Conservation (phyloP, 2,113 vertebrate genomes). For the Eleginops maclovinus region DNA sequence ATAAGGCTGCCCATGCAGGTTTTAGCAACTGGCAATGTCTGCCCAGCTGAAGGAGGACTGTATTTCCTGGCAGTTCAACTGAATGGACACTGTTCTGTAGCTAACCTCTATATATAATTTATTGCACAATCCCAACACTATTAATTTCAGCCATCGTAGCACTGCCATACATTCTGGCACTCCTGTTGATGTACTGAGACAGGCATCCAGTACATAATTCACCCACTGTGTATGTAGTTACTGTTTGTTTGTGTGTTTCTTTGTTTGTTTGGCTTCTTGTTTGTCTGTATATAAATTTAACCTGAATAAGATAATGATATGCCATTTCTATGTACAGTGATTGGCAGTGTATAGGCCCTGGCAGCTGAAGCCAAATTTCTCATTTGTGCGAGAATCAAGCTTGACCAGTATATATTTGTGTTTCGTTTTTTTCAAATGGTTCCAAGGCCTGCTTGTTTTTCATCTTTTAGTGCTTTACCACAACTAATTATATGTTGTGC, state of each 20-base stretch:
- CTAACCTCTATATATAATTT: slow-evolving; percentile 41
- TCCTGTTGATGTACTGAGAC: not conserved
- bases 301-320: not conserved
- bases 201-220: not conserved
- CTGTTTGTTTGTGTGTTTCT: slow-evolving; percentile 9
- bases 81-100: slow-evolving; percentile 1
- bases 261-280: not conserved
- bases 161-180: not conserved
- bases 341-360: not conserved
- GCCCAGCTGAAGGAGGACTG: slow-evolving; percentile 2
- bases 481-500: not conserved
- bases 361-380: not conserved
- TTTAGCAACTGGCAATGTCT: slow-evolving; percentile 8
- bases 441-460: not conserved
- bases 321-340: not conserved
- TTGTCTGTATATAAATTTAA: not conserved
- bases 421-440: not conserved
- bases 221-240: not conserved
- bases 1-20: not conserved
- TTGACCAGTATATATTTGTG: not conserved
- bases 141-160: slow-evolving; percentile 26
- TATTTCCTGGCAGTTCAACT: slow-evolving; percentile 5
- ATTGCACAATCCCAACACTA: slow-evolving; percentile 32
- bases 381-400: not conserved
- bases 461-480: not conserved